Evolutionary conservation across 1,140 invertebrate genomes (phyloP).

Genomic region (Whitmania pigra): DNA sequence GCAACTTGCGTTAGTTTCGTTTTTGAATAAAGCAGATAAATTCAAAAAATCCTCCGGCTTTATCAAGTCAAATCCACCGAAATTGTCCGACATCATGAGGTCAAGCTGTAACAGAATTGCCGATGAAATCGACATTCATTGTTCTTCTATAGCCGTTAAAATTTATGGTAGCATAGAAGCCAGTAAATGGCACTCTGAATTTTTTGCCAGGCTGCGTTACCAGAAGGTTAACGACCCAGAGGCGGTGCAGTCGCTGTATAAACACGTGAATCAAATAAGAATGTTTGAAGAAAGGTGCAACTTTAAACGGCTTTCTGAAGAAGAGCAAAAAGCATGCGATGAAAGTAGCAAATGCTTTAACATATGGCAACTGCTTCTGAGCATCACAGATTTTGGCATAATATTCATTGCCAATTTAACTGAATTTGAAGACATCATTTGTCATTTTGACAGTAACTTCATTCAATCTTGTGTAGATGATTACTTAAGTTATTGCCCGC

Average conservation of each 20-base stretch:
- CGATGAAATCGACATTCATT: background rate
- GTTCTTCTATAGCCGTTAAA: background rate
- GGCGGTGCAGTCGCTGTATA: background rate
- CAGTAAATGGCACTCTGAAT: slow-evolving; percentile 3
- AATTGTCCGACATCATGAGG: background rate
- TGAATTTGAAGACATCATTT: too few relatives aligned
- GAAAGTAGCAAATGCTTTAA: background rate
- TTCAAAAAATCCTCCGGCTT: background rate
- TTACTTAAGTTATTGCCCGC: too few relatives aligned
- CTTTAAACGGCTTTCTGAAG: background rate
- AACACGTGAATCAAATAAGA: background rate
- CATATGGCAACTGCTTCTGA: background rate
- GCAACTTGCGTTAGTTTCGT: background rate
- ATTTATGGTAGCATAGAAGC: background rate
- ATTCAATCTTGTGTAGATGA: too few relatives aligned
- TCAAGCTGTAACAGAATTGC: background rate
- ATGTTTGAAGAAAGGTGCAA: background rate
- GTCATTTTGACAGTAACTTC: too few relatives aligned
- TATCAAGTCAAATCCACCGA: background rate
- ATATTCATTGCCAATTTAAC: too few relatives aligned
- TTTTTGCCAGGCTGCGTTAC: background rate
- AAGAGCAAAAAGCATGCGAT: background rate
- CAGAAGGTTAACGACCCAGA: background rate
- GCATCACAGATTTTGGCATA: too few relatives aligned
- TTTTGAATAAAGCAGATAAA: background rate